phyloP scores from a whole-genome alignment of 2,888 invertebrate genomes.

The Eilema caniola region DNA sequence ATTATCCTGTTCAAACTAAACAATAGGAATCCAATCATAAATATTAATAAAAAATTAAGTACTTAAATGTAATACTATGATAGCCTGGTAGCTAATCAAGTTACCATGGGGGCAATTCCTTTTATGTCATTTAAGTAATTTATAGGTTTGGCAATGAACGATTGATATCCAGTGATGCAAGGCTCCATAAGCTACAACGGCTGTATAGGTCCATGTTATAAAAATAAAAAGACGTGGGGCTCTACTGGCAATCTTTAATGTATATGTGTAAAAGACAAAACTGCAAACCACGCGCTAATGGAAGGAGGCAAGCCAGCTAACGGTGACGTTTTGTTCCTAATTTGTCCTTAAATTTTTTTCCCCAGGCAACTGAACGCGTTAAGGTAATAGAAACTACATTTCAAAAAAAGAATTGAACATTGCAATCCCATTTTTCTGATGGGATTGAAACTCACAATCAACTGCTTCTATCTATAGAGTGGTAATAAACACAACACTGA shows the following conservation, averaged over 20 bases:
- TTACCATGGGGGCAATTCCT: neutral
- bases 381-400: neutral
- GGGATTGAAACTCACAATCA: neutral
- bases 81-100: neutral
- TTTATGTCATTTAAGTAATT: neutral
- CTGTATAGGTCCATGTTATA: neutral
- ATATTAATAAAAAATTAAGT: neutral
- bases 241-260: no score
- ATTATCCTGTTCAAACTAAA: no score
- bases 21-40: no score
- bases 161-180: neutral
- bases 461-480: neutral
- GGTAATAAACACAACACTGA: no score
- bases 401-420: neutral
- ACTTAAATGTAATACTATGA: neutral
- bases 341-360: no score
- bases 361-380: neutral
- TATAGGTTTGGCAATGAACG: neutral
- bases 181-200: neutral
- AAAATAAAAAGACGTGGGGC: neutral
- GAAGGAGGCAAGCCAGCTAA: neutral
- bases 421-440: neutral
- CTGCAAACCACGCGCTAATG: neutral
- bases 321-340: constrained; percentile 3
- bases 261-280: neutral